Evolutionary conservation across 2,113 vertebrate genomes (phyloP).

Genomic region (Atrichornis clamosus): DNA sequence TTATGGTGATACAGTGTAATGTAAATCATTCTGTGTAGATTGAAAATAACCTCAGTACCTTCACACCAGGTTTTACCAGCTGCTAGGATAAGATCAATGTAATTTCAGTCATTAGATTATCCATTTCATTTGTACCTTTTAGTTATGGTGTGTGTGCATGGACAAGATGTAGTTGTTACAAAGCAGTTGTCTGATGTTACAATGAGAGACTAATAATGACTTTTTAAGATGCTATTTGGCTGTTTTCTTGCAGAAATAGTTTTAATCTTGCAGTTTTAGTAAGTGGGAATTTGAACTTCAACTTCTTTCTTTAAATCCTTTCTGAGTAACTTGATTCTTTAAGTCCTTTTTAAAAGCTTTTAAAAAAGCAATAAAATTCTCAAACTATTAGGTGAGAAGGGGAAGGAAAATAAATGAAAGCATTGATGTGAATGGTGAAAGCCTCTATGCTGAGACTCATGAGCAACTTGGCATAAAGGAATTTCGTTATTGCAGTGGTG

Average conservation of each 20-base stretch:
- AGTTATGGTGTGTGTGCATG: background rate
- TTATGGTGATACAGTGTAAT: background rate
- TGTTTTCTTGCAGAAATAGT: background rate
- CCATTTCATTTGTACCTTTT: background rate
- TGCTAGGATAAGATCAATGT: background rate
- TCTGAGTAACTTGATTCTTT: background rate
- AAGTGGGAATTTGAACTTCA: background rate
- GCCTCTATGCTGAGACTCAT: background rate
- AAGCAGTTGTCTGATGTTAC: background rate
- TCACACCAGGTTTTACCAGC: background rate
- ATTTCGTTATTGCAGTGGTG: rapidly evolving
- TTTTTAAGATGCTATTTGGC: background rate
- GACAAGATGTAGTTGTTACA: background rate
- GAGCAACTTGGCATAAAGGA: background rate
- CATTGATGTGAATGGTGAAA: background rate
- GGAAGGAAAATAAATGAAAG: background rate
- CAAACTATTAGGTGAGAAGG: background rate
- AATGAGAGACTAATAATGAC: background rate
- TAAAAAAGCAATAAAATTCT: background rate
- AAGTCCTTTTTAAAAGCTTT: background rate
- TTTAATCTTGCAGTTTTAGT: background rate
- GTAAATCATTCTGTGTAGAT: background rate
- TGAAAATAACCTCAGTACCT: background rate
- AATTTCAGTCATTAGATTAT: background rate
- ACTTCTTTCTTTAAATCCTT: background rate